Evolutionary conservation across 2,113 vertebrate genomes (phyloP).

Genomic region (Gorsachius goisagi): DNA sequence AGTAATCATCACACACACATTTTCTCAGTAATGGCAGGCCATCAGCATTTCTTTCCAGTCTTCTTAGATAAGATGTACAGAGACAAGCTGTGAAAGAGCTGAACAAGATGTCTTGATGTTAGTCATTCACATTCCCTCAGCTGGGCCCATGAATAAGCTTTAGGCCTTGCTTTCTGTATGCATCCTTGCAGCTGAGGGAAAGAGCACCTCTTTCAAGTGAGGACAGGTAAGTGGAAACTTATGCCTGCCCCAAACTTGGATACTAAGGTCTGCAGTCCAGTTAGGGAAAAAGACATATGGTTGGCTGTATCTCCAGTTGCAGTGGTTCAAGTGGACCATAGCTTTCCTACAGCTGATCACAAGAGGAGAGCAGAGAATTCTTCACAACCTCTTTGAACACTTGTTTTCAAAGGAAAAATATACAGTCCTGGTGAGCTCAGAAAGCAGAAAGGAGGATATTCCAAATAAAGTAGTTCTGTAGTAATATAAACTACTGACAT

Average conservation of each 20-base stretch:
- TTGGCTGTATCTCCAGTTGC: not conserved
- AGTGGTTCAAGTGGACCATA: not conserved
- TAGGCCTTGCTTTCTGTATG: not conserved
- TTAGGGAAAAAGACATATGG: not conserved
- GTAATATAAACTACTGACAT: not conserved
- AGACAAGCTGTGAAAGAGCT: conserved; percentile 2
- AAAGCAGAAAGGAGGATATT: not conserved
- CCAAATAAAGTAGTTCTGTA: not conserved
- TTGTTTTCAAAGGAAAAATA: not conserved
- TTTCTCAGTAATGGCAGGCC: not conserved
- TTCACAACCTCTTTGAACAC: not conserved
- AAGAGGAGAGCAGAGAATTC: not conserved
- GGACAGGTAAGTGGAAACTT: not conserved
- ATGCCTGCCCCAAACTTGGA: not conserved
- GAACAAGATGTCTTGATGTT: not conserved
- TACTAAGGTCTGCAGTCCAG: not conserved
- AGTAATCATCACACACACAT: not conserved
- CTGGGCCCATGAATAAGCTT: not conserved
- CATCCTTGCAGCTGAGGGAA: not conserved
- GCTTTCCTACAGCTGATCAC: not conserved
- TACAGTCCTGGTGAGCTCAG: not conserved
- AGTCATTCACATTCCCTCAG: not conserved
- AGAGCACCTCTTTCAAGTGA: not conserved
- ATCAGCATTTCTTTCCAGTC: not conserved
- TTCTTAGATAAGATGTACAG: not conserved